Evolutionary conservation across 30 jellyfish, hydroid and myxozoan species (phyloP).

Genomic region (Sanderia malayensis): DNA sequence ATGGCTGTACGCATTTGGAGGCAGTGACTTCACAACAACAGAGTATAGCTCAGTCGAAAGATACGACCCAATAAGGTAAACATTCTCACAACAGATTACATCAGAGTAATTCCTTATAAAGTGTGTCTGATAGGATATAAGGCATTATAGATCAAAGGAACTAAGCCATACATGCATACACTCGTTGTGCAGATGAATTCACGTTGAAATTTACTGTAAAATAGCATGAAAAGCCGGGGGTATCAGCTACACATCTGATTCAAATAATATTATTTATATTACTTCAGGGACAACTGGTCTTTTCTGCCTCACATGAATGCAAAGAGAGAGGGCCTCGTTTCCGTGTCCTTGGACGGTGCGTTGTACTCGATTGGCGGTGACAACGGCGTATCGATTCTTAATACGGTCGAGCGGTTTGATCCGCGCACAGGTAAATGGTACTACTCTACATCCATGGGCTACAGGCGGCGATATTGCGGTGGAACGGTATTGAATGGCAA

Average conservation of each 20-base stretch:
- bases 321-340: slow-evolving; percentile 67
- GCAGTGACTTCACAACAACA: slow-evolving; percentile 53
- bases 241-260: too few relatives aligned
- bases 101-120: too few relatives aligned
- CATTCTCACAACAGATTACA: too few relatives aligned
- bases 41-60: slow-evolving; percentile 62
- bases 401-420: slow-evolving; percentile 70
- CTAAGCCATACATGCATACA: too few relatives aligned
- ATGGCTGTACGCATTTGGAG: slow-evolving; percentile 81
- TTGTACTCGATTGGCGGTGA: slow-evolving; percentile 78
- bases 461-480: slow-evolving; percentile 65
- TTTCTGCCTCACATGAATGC: slow-evolving; percentile 57
- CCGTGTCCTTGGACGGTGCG: slow-evolving; percentile 56
- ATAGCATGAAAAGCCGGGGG: too few relatives aligned
- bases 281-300: slow-evolving; percentile 67
- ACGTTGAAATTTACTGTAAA: too few relatives aligned
- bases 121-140: too few relatives aligned
- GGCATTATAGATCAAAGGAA: too few relatives aligned
- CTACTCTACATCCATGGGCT: slow-evolving; percentile 66
- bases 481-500: slow-evolving; percentile 53
- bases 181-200: too few relatives aligned
- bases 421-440: slow-evolving; percentile 80
- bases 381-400: slow-evolving; percentile 69
- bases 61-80: slow-evolving; percentile 81
- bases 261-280: too few relatives aligned